These are phyloP conservation scores for Gandaritis pyraliata DNA, from an alignment of 2,888 invertebrate genomes.

Conservation along the genomic window DNA sequence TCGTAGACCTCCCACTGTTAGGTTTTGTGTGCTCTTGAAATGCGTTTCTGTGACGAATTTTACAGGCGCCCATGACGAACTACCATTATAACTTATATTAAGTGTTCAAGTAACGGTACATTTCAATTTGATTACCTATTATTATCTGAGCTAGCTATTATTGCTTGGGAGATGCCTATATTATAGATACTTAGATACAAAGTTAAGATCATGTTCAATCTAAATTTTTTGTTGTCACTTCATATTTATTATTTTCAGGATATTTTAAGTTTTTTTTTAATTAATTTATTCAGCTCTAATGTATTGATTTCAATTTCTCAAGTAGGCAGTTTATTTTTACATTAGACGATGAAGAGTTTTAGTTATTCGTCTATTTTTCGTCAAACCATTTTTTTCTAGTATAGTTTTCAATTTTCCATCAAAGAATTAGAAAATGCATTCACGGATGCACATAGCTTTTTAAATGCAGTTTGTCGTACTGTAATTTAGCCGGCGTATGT, in stretches of 20 bases:
- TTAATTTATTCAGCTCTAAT: too few relatives aligned
- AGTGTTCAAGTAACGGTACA: slow-evolving; percentile 24
- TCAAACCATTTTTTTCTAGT: too few relatives aligned
- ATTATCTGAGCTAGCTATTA: too few relatives aligned
- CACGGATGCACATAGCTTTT: slow-evolving; percentile 38
- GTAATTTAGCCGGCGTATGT: slow-evolving; percentile 45
- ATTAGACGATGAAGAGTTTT: too few relatives aligned
- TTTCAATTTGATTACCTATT: slow-evolving; percentile 9
- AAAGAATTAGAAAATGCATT: slow-evolving; percentile 41
- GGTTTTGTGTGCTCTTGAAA: slow-evolving; percentile 8
- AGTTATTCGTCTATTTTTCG: too few relatives aligned
- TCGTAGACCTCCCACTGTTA: slow-evolving; percentile 11
- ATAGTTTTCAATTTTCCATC: slow-evolving; percentile 13
- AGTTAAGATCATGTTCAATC: too few relatives aligned
- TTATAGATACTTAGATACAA: not conserved
- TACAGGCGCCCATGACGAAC: slow-evolving; percentile 27
- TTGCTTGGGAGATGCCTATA: too few relatives aligned
- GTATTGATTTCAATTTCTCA: too few relatives aligned
- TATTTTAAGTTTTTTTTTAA: too few relatives aligned
- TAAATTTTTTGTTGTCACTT: too few relatives aligned
- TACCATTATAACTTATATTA: slow-evolving; percentile 9
- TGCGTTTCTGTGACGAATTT: slow-evolving; percentile 28
- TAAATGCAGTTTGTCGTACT: slow-evolving; percentile 45
- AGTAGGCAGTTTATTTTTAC: too few relatives aligned
- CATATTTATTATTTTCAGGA: too few relatives aligned